These are phyloP conservation scores for Bombyx mori DNA, from an alignment of 1,140 invertebrate species.

Conservation along the genomic window DNA sequence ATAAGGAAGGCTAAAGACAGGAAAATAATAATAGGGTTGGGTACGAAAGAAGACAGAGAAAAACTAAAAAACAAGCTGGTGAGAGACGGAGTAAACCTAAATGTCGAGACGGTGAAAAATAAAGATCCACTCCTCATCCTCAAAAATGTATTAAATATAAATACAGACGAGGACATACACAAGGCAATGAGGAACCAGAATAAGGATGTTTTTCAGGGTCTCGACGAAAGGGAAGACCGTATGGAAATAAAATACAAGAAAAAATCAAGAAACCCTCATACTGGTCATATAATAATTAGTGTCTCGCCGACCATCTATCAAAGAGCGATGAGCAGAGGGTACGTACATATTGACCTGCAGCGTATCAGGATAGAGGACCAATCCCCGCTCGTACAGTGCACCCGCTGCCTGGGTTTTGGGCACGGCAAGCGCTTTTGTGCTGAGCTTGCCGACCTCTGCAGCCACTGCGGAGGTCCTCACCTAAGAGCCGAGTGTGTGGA, in stretches of 20 bases:
- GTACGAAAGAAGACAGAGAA: too few relatives aligned
- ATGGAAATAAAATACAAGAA: background rate
- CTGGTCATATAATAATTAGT: background rate
- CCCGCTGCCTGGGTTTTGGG: slow-evolving; percentile 8
- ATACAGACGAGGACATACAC: background rate
- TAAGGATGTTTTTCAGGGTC: background rate
- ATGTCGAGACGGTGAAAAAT: background rate
- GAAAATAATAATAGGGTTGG: too few relatives aligned
- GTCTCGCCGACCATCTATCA: background rate
- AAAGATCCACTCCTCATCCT: background rate
- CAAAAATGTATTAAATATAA: background rate
- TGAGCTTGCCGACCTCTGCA: slow-evolving; percentile 6
- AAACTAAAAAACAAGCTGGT: too few relatives aligned
- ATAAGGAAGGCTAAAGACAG: too few relatives aligned
- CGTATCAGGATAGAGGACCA: too few relatives aligned
- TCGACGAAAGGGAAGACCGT: background rate
- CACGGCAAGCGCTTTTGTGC: slow-evolving; percentile 10
- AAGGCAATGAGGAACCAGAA: background rate
- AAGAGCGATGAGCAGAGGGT: too few relatives aligned
- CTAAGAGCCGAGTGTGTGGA: slow-evolving; percentile 6
- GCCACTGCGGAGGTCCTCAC: slow-evolving; percentile 13
- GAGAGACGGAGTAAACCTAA: too few relatives aligned
- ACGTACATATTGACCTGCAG: too few relatives aligned
- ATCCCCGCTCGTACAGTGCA: too few relatives aligned
- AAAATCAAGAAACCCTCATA: background rate